Evolutionary conservation across 2,113 vertebrate species (phyloP).

Genomic region (Megalops atlanticus): DNA sequence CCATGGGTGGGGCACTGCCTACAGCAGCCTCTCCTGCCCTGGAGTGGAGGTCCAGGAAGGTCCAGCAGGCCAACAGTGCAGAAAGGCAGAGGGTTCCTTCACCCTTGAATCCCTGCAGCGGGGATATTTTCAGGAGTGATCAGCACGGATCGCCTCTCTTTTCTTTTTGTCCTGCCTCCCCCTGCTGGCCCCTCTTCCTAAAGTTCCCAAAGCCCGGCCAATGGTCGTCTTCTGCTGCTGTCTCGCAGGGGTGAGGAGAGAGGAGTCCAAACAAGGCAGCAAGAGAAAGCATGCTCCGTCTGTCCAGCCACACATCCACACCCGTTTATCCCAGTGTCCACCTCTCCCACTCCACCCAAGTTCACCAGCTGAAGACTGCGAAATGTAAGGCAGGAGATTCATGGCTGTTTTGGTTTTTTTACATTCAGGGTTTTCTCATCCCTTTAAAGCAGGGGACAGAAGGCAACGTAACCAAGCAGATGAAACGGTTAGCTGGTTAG

Average conservation of each 20-base stretch:
- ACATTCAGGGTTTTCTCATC: no score
- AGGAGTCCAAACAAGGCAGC: not conserved
- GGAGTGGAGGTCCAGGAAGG: not conserved
- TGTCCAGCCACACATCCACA: no score
- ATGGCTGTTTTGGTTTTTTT: no score
- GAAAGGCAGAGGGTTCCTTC: not conserved
- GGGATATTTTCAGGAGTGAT: no score
- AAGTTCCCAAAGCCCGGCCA: not conserved
- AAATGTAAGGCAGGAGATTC: no score
- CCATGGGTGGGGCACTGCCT: not conserved
- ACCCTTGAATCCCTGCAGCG: not conserved
- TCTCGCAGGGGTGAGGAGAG: not conserved
- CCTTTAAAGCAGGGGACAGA: no score
- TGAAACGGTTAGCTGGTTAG: no score
- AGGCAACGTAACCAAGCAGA: no score
- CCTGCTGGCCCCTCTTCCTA: constrained; percentile 26
- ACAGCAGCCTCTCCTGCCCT: not conserved
- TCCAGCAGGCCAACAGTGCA: not conserved
- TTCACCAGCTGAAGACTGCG: no score
- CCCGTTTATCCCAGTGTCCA: no score
- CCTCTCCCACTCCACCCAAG: no score
- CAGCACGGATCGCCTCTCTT: no score
- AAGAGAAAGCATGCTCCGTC: constrained; percentile 1
- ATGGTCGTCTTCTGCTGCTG: not conserved
- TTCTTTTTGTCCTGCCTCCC: constrained; percentile 25